Conservation (phyloP, 2,113 vertebrate genomes). For the Erpornis zantholeuca region DNA sequence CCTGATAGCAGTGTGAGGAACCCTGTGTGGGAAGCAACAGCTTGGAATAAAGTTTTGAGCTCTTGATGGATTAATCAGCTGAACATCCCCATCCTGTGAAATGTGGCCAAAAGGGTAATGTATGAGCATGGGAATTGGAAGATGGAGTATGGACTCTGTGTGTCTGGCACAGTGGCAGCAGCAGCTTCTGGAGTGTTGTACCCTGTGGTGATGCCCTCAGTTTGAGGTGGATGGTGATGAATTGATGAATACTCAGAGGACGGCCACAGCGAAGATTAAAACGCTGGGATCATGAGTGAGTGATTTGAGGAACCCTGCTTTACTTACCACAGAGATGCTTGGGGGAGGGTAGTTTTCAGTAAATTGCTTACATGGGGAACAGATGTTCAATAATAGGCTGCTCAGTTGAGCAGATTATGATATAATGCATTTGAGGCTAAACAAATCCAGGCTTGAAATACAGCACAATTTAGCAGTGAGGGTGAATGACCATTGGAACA, state of each 20-base stretch:
- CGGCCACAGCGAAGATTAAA: background rate
- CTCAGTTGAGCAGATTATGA: slow-evolving; percentile 46
- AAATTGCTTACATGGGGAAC: slow-evolving; percentile 37
- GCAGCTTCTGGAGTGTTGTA: background rate
- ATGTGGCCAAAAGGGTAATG: slow-evolving; percentile 9
- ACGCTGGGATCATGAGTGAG: background rate
- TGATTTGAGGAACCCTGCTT: slow-evolving; percentile 25
- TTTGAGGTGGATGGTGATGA: background rate
- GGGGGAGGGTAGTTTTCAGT: slow-evolving; percentile 14
- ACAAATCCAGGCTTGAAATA: slow-evolving; percentile 29
- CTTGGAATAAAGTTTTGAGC: slow-evolving; percentile 31
- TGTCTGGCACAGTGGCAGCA: background rate
- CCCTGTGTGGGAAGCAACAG: background rate
- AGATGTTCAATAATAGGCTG: slow-evolving; percentile 32
- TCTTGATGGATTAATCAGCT: slow-evolving; percentile 47
- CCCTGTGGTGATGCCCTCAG: slow-evolving; percentile 50
- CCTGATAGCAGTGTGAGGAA: background rate
- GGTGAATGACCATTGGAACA: background rate
- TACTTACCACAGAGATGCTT: slow-evolving; percentile 1
- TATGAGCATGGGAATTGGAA: slow-evolving; percentile 18
- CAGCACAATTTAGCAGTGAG: background rate
- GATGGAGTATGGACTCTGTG: background rate
- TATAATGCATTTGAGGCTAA: slow-evolving; percentile 19
- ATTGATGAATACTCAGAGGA: slow-evolving; percentile 8
- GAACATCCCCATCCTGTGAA: slow-evolving; percentile 15